These are phyloP conservation scores for Nomada fucata DNA, from an alignment of 2,888 invertebrate genomes.

Conservation along the genomic window DNA sequence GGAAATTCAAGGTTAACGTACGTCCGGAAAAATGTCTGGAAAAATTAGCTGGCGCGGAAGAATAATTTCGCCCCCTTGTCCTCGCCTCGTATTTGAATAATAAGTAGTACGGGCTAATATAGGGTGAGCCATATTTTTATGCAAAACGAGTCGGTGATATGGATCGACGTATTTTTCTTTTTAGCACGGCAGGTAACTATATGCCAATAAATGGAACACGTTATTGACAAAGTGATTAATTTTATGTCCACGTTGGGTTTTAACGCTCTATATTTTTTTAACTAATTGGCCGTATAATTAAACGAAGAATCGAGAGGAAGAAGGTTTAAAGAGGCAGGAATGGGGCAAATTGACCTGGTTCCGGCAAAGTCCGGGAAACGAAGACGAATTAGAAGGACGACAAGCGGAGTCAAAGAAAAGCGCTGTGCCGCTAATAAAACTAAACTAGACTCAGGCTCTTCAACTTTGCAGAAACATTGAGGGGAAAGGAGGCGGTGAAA, in stretches of 20 bases:
- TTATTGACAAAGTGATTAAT: no score
- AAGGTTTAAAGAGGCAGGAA: not conserved
- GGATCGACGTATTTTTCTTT: no score
- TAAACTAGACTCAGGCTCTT: constrained; percentile 39
- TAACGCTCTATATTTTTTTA: constrained; percentile 33
- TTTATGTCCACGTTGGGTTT: not conserved
- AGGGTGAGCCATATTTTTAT: no score
- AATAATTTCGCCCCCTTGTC: no score
- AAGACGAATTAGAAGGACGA: constrained; percentile 34
- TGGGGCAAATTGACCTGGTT: constrained; percentile 40
- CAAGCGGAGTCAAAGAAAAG: constrained; percentile 20
- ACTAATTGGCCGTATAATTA: constrained; percentile 40
- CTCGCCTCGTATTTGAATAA: no score
- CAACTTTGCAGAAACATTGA: constrained; percentile 46
- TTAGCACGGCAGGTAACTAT: no score
- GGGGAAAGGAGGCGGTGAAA: not conserved
- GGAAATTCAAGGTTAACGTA: not conserved
- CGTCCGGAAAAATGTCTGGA: not conserved
- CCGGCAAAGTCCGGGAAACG: constrained; percentile 28
- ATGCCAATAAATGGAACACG: no score
- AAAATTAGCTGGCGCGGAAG: not conserved
- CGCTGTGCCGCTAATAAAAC: constrained; percentile 59
- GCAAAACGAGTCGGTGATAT: no score
- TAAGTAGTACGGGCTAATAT: no score
- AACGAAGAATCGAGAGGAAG: not conserved